Conservation (phyloP, 2,888 invertebrate species). For the Melitaea athalia region DNA sequence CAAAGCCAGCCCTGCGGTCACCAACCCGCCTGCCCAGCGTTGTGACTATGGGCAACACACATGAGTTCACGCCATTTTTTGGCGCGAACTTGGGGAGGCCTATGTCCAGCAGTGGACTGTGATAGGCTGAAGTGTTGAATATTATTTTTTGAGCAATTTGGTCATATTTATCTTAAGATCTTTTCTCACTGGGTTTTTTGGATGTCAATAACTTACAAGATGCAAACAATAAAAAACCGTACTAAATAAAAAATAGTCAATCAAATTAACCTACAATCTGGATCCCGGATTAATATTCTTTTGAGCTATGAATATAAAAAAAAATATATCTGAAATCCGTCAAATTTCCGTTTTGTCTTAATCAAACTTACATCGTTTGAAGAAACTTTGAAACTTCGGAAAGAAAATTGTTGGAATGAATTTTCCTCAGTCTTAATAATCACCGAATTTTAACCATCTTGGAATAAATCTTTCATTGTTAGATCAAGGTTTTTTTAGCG, state of each 20-base stretch:
- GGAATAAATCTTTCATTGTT: background rate
- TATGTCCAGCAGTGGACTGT: too few relatives aligned
- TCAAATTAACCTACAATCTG: background rate
- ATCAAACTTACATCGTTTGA: background rate
- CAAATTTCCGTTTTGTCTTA: background rate
- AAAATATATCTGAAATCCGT: conserved; percentile 33
- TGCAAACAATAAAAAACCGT: background rate
- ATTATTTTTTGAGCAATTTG: too few relatives aligned
- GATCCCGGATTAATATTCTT: conserved; percentile 43
- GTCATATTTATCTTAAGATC: too few relatives aligned
- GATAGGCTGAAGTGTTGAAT: too few relatives aligned
- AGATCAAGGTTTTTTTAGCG: background rate
- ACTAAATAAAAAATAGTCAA: background rate
- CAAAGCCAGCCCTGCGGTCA: too few relatives aligned
- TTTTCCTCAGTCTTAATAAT: background rate
- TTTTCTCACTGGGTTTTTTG: too few relatives aligned
- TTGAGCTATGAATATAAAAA: conserved; percentile 40
- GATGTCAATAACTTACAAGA: too few relatives aligned
- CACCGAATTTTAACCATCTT: background rate
- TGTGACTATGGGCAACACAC: too few relatives aligned
- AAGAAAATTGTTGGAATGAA: conserved; percentile 1
- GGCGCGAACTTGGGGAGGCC: too few relatives aligned
- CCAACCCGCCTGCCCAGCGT: too few relatives aligned
- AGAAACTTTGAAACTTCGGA: background rate
- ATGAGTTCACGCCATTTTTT: too few relatives aligned